Evolutionary conservation across 2,113 vertebrate species (phyloP).

Genomic region (Entosphenus tridentatus): DNA sequence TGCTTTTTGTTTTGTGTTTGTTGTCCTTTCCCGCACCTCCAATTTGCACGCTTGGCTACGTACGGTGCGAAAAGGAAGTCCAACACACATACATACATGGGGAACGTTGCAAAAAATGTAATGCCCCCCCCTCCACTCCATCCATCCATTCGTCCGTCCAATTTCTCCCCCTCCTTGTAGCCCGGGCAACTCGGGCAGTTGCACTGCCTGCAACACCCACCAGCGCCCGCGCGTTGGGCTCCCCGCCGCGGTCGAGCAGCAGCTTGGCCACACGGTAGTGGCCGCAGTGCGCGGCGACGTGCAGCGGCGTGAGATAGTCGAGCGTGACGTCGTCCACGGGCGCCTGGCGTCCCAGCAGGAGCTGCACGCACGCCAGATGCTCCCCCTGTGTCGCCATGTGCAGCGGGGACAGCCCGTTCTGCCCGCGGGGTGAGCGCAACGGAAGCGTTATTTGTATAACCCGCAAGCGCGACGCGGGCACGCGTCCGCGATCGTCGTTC

Average conservation of each 20-base stretch:
- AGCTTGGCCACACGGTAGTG: constrained; percentile 91
- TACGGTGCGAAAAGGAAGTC: too few species aligned
- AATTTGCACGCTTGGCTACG: too few species aligned
- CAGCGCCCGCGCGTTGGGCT: constrained; percentile 83
- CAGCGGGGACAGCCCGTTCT: constrained; percentile 88
- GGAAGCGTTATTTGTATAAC: background rate
- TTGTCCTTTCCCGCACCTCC: too few species aligned
- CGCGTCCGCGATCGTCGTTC: too few species aligned
- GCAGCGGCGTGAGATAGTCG: constrained; percentile 81
- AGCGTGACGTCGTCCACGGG: constrained; percentile 81
- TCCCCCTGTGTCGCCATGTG: constrained; percentile 96
- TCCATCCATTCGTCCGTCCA: too few species aligned
- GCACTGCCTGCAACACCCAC: constrained; percentile 23
- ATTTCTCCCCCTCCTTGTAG: too few species aligned
- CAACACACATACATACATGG: too few species aligned
- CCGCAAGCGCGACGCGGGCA: too few species aligned
- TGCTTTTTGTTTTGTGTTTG: too few species aligned
- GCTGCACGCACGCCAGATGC: constrained; percentile 85
- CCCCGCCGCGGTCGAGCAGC: constrained; percentile 87
- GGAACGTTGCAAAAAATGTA: too few species aligned
- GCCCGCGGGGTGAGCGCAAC: background rate
- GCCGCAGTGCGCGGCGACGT: constrained; percentile 83
- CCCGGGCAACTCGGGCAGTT: too few species aligned
- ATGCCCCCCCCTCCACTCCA: too few species aligned
- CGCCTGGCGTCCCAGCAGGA: constrained; percentile 72